Evolutionary conservation across 2,888 invertebrate genomes (phyloP), one percentile per base, ranked within the genome.

Genomic region (Clivina fossor): DNA sequence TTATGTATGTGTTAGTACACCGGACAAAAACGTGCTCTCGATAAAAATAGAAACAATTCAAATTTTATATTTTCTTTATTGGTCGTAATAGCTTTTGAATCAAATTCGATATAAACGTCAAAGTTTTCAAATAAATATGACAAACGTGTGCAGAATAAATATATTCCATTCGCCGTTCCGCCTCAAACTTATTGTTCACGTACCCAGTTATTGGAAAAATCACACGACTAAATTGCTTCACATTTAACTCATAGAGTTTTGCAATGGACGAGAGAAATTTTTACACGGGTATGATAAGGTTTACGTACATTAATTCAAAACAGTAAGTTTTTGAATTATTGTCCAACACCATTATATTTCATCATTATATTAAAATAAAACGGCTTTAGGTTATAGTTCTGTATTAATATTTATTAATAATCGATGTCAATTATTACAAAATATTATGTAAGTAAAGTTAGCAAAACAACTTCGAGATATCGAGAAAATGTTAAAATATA

Each of bases 41-140:
- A 33, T 47, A 47, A 33, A 33, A 47, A 33, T 47, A 33, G 22
- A 47, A 47, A 32, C 32, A 47, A 33, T n/a, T 47, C 47, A 47
- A 9, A 47, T 40, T 40, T 49, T 28, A 28, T 49, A 40, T 40
- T 48, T 22, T 48, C 37, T 48, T 38, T 49, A 49, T 47, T 33
- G 47, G 30, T 32, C 11, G 47, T 47, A 49, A 49, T 30, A 28
- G 30, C 16, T n/a, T 49, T 19, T 26, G 38, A 49, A 49, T 49
- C 49, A 49, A 40, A 38, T 15, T 40, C 40, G 40, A 38, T 40
- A 49, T 40, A 49, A 49, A 38, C 38, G 49, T 49, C 49, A 32
- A 49, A 49, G 28, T 49, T 49, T 49, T 38, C 28, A 40, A 49
- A 49, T 49, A 40, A 49, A 38, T 38, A 40, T 40, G 40, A 49